Base-by-base conservation (phyloP, 2,797 vertebrate genomes). In the Paedocypris micromegethes region DNA sequence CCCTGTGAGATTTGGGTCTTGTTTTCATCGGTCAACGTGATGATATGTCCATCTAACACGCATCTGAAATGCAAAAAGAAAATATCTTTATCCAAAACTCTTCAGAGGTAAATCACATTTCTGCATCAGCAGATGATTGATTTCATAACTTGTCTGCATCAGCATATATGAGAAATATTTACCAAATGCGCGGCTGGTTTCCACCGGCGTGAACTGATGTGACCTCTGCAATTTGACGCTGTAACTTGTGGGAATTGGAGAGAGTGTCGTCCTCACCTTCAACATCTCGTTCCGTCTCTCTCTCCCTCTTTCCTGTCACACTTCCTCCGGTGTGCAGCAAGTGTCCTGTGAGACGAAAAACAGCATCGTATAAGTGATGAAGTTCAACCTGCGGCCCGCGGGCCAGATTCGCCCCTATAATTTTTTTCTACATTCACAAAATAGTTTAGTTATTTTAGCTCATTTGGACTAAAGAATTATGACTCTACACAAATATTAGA, bases 231-330 rank as follows among this genome's bases (percentile, higher is more conserved):
- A 80, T 86, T 58, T 88, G 84, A 60, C 83, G 73, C 73, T 82
- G 87, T 72, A 90, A 82, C 75, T 90, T 91, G 74, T 82, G 78
- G 7, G 81, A 45, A 0, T 84, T 83, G 70, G 83, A 84, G 67
- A 82, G 74, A 1, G 65, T 6, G 3, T 44, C 48, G 2, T 88
- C 82, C 37, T 85, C 85, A 60, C 79, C 81, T 5, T 78, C 79
- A 0, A 76, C 58, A 1, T 87, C 85, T 0, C 75, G 78, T 71
- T 85, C 87, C 54, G 83, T 85, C 78, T 88, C 88, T 0, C 85
- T 82, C 58, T 83, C 86, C 63, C 88, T 81, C 64, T 91, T 90
- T 43, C 86, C 86, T 45, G 86, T 74, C 65, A 85, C 64, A 44
- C 72, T 50, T 8, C 84, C 79, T 76, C 81, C 79, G 63, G 57